phyloP scores from a whole-genome alignment of 1,140 invertebrate species.

The Ostrea edulis region DNA sequence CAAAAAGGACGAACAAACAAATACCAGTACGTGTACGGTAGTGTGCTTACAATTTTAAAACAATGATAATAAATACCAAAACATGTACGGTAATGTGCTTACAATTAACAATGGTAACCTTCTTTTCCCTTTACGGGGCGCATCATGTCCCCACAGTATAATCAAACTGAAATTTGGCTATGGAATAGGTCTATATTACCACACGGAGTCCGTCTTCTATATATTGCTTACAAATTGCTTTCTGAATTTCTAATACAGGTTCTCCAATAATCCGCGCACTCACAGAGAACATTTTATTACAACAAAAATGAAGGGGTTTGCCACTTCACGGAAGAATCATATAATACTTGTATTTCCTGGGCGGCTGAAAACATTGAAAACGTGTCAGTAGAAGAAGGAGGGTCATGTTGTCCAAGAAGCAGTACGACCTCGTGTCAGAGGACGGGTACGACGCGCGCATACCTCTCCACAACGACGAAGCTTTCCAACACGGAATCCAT shows the following conservation, averaged over 20 bases:
- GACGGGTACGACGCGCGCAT: slow-evolving; percentile 96
- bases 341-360: not conserved
- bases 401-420: slow-evolving; percentile 73
- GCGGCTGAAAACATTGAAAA: not conserved
- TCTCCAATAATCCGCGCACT: not conserved
- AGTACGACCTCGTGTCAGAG: slow-evolving; percentile 95
- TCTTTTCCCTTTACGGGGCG: not conserved
- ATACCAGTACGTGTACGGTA: not conserved
- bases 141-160: not conserved
- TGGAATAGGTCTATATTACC: not conserved
- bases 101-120: not conserved
- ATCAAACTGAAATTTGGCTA: not conserved
- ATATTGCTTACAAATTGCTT: not conserved
- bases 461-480: slow-evolving; percentile 96
- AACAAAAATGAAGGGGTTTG: not conserved
- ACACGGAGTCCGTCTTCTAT: not conserved
- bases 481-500: slow-evolving; percentile 96
- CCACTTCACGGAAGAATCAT: not conserved
- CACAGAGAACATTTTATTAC: not conserved
- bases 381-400: not conserved
- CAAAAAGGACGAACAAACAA: too few relatives aligned
- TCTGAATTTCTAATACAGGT: not conserved
- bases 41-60: not conserved
- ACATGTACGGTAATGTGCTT: not conserved
- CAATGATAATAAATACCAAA: not conserved